Evolutionary conservation across 1,140 invertebrate species (phyloP).

Genomic region (Neomicropteryx cornuta): DNA sequence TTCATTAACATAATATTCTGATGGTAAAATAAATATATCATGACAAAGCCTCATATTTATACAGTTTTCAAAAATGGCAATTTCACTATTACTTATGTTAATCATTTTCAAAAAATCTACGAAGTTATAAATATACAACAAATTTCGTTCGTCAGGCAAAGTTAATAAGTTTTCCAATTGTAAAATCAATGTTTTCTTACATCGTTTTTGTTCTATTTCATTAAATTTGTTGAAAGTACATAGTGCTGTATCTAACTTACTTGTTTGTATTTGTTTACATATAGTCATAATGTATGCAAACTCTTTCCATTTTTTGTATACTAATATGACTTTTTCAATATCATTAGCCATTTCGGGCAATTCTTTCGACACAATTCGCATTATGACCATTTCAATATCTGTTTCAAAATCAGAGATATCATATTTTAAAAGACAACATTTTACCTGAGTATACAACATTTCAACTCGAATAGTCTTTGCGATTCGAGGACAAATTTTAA

Average conservation of each 20-base stretch:
- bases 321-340: constrained; percentile 12
- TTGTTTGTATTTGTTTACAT: constrained; percentile 8
- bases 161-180: constrained; percentile 11
- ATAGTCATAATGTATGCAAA: constrained; percentile 13
- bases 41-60: constrained; percentile 2
- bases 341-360: constrained; percentile 12
- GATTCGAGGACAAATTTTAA: constrained; percentile 5
- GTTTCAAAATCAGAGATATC: constrained; percentile 9
- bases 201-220: constrained; percentile 9
- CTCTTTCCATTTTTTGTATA: constrained; percentile 10
- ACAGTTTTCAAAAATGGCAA: constrained; percentile 11
- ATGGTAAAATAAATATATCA: no score
- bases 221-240: constrained; percentile 9
- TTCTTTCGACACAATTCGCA: constrained; percentile 9
- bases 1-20: no score
- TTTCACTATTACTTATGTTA: constrained; percentile 8
- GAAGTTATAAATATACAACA: constrained; percentile 9
- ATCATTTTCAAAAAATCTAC: constrained; percentile 15
- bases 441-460: constrained; percentile 10
- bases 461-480: constrained; percentile 7
- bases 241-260: constrained; percentile 9
- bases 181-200: constrained; percentile 6
- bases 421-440: constrained; percentile 14
- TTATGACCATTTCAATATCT: constrained; percentile 12
- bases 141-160: background rate